These are phyloP conservation scores for Clanis bilineata DNA, from an alignment of 2,888 invertebrate genomes.

Conservation along the genomic window DNA sequence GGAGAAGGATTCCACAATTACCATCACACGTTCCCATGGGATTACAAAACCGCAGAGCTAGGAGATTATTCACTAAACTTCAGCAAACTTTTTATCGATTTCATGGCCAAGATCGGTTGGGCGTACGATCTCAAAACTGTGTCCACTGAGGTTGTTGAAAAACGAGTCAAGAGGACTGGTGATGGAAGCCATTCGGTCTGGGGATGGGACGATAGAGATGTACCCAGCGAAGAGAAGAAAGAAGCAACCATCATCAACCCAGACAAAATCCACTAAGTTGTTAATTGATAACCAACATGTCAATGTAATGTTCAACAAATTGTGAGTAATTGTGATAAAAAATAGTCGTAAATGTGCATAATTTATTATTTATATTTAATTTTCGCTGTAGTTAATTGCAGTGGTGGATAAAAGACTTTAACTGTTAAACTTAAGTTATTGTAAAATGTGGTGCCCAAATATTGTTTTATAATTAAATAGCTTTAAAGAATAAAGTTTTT, in stretches of 20 bases:
- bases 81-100: conserved; percentile 89
- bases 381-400: conserved; percentile 13
- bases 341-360: conserved; percentile 15
- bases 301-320: neutral
- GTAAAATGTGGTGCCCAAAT: conserved; percentile 23
- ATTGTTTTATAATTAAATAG: neutral
- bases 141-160: conserved; percentile 85
- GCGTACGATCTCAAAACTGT: conserved; percentile 94
- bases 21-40: conserved; percentile 93
- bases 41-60: conserved; percentile 91
- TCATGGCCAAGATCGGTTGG: conserved; percentile 91
- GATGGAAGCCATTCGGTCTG: conserved; percentile 88
- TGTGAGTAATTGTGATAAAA: conserved; percentile 7
- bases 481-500: neutral
- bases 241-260: conserved; percentile 41
- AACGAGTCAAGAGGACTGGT: conserved; percentile 87
- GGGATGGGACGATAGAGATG: conserved; percentile 87
- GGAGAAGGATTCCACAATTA: conserved; percentile 95
- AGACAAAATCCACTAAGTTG: neutral
- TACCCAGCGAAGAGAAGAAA: conserved; percentile 42
- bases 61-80: conserved; percentile 87
- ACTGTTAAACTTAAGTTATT: conserved; percentile 16
- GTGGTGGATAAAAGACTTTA: conserved; percentile 23
- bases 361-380: conserved; percentile 18
- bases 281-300: neutral